Percentiles rank a stretch among this genome's conserved stretches.
Evolutionary conservation across 2,888 invertebrate genomes (phyloP).

Genomic region (Watsonalla binaria): DNA sequence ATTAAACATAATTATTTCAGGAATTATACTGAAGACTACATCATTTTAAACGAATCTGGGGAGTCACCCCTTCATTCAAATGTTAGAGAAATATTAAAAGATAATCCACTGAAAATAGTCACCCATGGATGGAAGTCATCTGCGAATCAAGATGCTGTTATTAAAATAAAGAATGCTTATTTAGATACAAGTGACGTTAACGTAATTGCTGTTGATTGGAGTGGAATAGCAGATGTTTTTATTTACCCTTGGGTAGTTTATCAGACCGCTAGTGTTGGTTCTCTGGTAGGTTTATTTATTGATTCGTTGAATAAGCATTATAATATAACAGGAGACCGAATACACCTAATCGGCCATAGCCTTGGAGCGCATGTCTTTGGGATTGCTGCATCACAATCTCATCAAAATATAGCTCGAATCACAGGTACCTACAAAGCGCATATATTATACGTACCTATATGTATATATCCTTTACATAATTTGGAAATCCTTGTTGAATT

Average conservation of each 20-base stretch:
- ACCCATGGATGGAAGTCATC: constrained; percentile 74
- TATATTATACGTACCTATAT: too few relatives aligned
- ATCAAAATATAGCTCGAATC: constrained; percentile 29
- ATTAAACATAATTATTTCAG: constrained; percentile 18
- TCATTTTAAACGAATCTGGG: constrained; percentile 29
- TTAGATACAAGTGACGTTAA: constrained; percentile 50
- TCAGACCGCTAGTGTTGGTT: constrained; percentile 37
- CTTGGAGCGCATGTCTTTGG: constrained; percentile 58
- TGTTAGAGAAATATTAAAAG: constrained; percentile 15
- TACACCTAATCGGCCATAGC: constrained; percentile 54
- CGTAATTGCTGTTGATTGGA: constrained; percentile 65
- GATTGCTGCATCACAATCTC: constrained; percentile 34
- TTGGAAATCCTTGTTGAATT: not conserved
- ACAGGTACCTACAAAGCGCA: constrained; percentile 30
- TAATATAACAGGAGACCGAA: constrained; percentile 31
- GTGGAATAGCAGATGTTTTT: constrained; percentile 33
- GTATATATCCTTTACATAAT: too few relatives aligned
- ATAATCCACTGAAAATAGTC: constrained; percentile 58
- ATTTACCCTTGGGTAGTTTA: constrained; percentile 46
- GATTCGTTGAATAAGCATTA: constrained; percentile 26
- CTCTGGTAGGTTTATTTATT: constrained; percentile 34
- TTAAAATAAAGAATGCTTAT: constrained; percentile 59
- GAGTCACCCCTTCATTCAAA: constrained; percentile 13
- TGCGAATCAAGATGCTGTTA: constrained; percentile 43
- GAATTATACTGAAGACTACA: constrained; percentile 28